Base-by-base conservation (phyloP, 2,797 vertebrate genomes). In the Zenarchopterus dispar region DNA sequence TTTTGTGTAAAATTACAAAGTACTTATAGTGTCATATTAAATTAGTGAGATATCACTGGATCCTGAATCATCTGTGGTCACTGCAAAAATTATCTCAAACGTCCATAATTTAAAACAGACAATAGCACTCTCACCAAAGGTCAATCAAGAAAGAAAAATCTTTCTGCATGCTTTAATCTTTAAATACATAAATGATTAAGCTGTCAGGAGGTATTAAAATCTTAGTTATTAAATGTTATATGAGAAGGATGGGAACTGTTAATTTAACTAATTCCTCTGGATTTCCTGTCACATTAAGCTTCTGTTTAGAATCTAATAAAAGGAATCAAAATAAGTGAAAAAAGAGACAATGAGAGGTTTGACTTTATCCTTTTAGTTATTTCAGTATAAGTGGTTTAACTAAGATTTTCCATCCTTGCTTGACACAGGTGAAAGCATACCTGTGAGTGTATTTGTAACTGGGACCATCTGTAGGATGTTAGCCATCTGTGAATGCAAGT, bases 391-490 rank as follows among this genome's bases (percentile, higher is more conserved):
- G 54, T 24, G 48, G n/a, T 52, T 53, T 62, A 72, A 79, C 70
- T 72, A 16, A 61, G 56, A 63, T 70, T 45, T 52, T 45, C 46
- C 23, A 11, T 64, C 58, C 44, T 48, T 56, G 18, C 60, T 26
- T 19, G 56, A 59, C 43, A 65, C 63, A 61, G 67, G 53, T 75
- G 55, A 69, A 67, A 60, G 74, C 59, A 46, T 41, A 64, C 66
- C 55, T 65, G 69, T 8, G 36, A 61, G 73, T 71, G 50, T 73
- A 81, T 85, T 87, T 77, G 67, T 77, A 88, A 70, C 81, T 49
- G 50, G 8, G 57, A 56, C 77, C 75, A 81, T 89, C 81, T 82
- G 78, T 60, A 63, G 71, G 54, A 54, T 74, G 33, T 39, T 49
- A 55, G 42, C 51, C 66, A 56, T 64, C 73, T 70, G 52, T 56